These are phyloP conservation scores for Leucoptera coffeella DNA, from an alignment of 2,888 invertebrate species.

Conservation along the genomic window DNA sequence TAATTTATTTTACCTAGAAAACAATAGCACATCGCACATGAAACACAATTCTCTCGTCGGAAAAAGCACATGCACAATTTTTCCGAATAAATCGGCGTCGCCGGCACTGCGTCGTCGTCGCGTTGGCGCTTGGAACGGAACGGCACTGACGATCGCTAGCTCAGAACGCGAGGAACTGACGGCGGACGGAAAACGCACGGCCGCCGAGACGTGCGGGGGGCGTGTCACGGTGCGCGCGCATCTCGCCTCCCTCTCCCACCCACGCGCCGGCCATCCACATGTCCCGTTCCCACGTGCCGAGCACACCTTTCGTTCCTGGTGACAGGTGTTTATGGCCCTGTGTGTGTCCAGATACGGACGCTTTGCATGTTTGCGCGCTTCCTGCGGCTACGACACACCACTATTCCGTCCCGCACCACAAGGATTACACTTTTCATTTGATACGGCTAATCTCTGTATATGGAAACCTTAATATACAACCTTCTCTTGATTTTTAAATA, in stretches of 20 bases:
- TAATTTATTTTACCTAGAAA: conserved; percentile 52
- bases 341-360: conserved; percentile 35
- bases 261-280: conserved; percentile 15
- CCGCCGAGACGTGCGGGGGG: conserved; percentile 49
- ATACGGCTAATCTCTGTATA: too few species aligned
- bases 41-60: conserved; percentile 48
- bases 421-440: too few species aligned
- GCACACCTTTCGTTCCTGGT: conserved; percentile 49
- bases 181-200: conserved; percentile 46
- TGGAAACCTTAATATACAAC: too few species aligned
- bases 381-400: conserved; percentile 45
- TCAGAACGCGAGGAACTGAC: conserved; percentile 48
- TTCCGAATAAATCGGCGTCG: conserved; percentile 48
- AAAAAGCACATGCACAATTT: conserved; percentile 53
- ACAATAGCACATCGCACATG: conserved; percentile 52
- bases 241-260: conserved; percentile 23
- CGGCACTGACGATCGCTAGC: conserved; percentile 39
- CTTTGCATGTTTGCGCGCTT: conserved; percentile 33
- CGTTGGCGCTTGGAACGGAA: conserved; percentile 44
- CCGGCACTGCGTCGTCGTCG: conserved; percentile 49
- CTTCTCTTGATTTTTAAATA: too few species aligned
- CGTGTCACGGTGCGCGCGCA: conserved; percentile 41
- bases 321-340: conserved; percentile 45
- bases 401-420: conserved; percentile 36
- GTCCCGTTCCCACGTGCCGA: conserved; percentile 27